Evolutionary conservation across 2,113 vertebrate species (phyloP), one percentile per base, ranked within the genome.

Genomic region (Chionis minor): DNA sequence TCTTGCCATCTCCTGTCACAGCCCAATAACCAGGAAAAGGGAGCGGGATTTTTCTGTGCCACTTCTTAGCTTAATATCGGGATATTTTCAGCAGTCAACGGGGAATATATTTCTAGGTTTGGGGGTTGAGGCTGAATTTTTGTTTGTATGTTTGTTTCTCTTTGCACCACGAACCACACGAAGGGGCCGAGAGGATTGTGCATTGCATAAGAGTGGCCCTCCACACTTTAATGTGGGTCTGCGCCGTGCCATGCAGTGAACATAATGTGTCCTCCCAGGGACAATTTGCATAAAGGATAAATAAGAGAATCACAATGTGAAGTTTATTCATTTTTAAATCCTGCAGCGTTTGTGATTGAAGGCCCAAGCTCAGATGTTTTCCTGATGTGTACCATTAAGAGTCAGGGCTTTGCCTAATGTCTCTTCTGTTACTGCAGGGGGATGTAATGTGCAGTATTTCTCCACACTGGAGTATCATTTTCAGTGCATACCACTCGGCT

Each of bases 311-410:
- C 98, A 98, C 98, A 98, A 99, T 98, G 98, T 98, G 98, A 98
- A 99, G 98, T 99, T 99, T 99, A 98, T 98, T 99, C 98, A 99
- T 98, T 98, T 98, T 99, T 98, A 99, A 99, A 99, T 98, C 98
- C 98, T 98, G 98, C 98, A 97, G 98, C 97, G 98, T 97, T 98
- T 94, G 98, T 98, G 98, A 98, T 98, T 98, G 98, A 99, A 98
- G 98, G 98, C 98, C 98, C 98, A 98, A 98, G 98, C 98, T 98
- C 98, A 98, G 98, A 98, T 98, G 98, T 98, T 98, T 98, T 98
- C 98, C 98, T 98, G 98, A 98, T 98, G 98, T 93, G 97, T 98
- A 97, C 98, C 98, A 98, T 98, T 98, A 98, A 98, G 98, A 97
- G 97, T 98, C 97, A 94, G 98, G 98, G 98, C 98, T 98, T 97